These are phyloP conservation scores for Rhombomys opimus DNA, from an alignment of 2,113 vertebrate genomes.

Conservation along the genomic window DNA sequence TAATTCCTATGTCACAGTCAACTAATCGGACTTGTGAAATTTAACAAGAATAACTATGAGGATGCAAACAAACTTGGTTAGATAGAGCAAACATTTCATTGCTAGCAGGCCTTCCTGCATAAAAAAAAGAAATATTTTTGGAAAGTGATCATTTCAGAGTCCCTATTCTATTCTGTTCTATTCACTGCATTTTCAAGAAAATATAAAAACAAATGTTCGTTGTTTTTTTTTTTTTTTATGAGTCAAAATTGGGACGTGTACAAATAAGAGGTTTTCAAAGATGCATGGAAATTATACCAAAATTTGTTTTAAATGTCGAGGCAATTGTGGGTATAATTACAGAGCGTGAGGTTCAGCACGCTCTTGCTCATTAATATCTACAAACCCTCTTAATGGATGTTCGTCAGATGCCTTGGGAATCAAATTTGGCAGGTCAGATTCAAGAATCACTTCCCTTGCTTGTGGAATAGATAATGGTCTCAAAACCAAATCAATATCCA, in stretches of 20 bases:
- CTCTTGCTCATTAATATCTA: constrained; percentile 75
- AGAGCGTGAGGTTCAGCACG: constrained; percentile 58
- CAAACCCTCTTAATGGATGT: constrained; percentile 64
- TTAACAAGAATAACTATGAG: constrained; percentile 69
- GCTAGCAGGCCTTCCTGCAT: constrained; percentile 65
- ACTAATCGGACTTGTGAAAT: constrained; percentile 71
- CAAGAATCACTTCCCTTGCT: constrained; percentile 50
- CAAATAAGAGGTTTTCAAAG: constrained; percentile 82
- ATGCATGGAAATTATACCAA: constrained; percentile 75
- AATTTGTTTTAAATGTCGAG: constrained; percentile 78
- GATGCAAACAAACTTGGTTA: constrained; percentile 76
- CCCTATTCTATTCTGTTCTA: constrained; percentile 70
- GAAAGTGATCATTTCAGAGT: constrained; percentile 81
- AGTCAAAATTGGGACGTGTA: constrained; percentile 79
- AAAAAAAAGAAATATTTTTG: constrained; percentile 82
- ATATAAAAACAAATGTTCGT: constrained; percentile 74
- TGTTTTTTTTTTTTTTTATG: constrained; percentile 53
- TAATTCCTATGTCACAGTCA: constrained; percentile 62
- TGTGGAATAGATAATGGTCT: constrained; percentile 66
- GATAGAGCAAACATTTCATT: constrained; percentile 74
- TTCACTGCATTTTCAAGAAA: constrained; percentile 74
- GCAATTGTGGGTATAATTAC: constrained; percentile 80
- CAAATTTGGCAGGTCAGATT: constrained; percentile 71
- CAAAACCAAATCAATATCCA: constrained; percentile 56
- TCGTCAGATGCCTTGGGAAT: constrained; percentile 66